A percentile compares a stretch with the other conserved stretches of the same genome.
Conservation (phyloP, 2,113 vertebrate species). For the Salvator merianae region DNA sequence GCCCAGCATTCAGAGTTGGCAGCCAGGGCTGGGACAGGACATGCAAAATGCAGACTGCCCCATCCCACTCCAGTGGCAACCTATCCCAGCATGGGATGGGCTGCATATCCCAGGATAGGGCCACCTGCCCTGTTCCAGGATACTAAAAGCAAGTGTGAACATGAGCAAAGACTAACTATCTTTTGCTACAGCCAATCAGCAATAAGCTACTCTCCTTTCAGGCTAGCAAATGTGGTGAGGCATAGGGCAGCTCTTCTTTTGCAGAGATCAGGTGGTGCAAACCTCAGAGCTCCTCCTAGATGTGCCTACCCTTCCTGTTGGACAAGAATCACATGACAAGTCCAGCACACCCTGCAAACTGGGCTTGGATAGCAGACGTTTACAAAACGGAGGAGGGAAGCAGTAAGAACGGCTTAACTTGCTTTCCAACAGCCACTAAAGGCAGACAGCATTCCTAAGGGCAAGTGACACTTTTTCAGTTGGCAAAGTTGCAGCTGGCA, state of each 20-base stretch:
- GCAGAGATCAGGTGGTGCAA: neutral
- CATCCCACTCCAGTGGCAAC: too few species aligned
- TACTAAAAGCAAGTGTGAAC: too few species aligned
- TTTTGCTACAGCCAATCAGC: neutral
- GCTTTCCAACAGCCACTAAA: neutral
- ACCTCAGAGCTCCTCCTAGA: neutral
- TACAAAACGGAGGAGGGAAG: neutral
- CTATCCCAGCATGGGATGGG: too few species aligned
- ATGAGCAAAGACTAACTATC: neutral
- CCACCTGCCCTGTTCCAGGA: too few species aligned
- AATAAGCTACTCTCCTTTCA: neutral
- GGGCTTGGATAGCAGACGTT: neutral
- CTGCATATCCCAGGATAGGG: too few species aligned
- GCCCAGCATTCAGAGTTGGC: too few species aligned
- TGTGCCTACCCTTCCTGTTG: neutral
- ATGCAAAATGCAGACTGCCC: too few species aligned
- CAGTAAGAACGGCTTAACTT: neutral
- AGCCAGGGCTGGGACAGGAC: too few species aligned
- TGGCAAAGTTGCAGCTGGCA: neutral
- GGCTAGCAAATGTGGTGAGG: neutral
- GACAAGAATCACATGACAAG: neutral
- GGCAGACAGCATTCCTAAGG: neutral
- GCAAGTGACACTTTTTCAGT: neutral
- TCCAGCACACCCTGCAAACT: neutral
- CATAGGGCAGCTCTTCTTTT: too few species aligned